These are phyloP conservation scores for Dipodomys stephensi DNA, from an alignment of 2,113 vertebrate genomes.

Conservation along the genomic window DNA sequence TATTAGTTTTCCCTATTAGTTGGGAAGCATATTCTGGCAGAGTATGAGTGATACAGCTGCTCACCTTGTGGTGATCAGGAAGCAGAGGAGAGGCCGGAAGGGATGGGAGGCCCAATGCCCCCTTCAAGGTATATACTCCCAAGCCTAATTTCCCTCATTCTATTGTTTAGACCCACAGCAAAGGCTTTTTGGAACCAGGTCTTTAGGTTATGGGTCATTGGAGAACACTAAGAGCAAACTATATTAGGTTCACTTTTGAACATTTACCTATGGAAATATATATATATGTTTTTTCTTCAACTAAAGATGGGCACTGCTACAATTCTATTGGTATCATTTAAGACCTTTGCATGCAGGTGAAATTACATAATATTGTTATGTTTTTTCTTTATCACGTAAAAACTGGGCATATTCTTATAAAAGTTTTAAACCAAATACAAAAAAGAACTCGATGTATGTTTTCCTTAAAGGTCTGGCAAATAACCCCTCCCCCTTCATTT, in stretches of 20 bases:
- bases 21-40: neutral
- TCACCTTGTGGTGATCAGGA: neutral
- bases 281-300: neutral
- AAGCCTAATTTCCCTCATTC: neutral
- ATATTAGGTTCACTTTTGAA: neutral
- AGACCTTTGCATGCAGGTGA: neutral
- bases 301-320: neutral
- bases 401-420: neutral
- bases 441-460: neutral
- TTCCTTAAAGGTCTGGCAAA: neutral
- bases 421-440: neutral
- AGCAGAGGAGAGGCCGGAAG: neutral
- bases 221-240: neutral
- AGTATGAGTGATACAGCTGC: fast-evolving
- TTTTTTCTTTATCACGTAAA: neutral
- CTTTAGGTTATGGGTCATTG: neutral
- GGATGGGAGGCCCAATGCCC: fast-evolving
- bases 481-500: neutral
- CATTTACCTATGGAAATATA: neutral
- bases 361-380: neutral
- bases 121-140: neutral
- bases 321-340: neutral
- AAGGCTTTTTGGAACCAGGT: neutral
- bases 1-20: too few relatives aligned
- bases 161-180: neutral